Evolutionary conservation across 2,797 vertebrate species (phyloP), one percentile per base, ranked within the genome.

Genomic region (Clarias platycephalus): DNA sequence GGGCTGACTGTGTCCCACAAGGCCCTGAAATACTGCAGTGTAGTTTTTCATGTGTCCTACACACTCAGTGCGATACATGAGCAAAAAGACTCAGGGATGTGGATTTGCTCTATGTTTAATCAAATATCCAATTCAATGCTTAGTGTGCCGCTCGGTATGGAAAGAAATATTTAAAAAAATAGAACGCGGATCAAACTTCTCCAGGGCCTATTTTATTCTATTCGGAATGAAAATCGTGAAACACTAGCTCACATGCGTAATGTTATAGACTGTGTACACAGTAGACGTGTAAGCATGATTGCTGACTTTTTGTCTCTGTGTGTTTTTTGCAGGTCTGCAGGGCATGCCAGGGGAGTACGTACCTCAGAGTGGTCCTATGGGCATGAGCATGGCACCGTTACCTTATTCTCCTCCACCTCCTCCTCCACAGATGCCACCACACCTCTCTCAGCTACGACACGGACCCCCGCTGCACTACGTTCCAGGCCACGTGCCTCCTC

Each of bases 321-420:
- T 87, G 53, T 88, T 18, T 80, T 72, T 86, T 94, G 84, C 95
- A 99, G 97, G 97, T 98, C 95, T 98, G 95, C 96, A 96, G 96
- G 96, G 96, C 96, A 95, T 97, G 96, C 95, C 96, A 93, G 97
- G 96, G 96, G 98, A 97, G 94, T 97, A 95, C 90, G 95, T 97
- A 96, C 96, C 97, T 97, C 98, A 98, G 97, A 96, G 96, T 94
- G 97, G 97, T 97, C 97, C 97, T 95, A 94, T 97, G 97, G 97
- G 97, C 96, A 97, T 99, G 96, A 97, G 96, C 97, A 97, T 98
- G 97, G 96, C 96, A 94, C 96, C 96, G 91, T 94, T 96, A 91
- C 95, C 94, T 94, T 97, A 95, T 95, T 94, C 95, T 96, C 95
- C 94, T 86, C 81, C 81, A 57, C 76, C 60, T 80, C 81, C 81